A percentile compares a stretch with the other conserved stretches of the same genome.
phyloP scores from a whole-genome alignment of 2,888 invertebrate species.

The Silvanus unidentatus region DNA sequence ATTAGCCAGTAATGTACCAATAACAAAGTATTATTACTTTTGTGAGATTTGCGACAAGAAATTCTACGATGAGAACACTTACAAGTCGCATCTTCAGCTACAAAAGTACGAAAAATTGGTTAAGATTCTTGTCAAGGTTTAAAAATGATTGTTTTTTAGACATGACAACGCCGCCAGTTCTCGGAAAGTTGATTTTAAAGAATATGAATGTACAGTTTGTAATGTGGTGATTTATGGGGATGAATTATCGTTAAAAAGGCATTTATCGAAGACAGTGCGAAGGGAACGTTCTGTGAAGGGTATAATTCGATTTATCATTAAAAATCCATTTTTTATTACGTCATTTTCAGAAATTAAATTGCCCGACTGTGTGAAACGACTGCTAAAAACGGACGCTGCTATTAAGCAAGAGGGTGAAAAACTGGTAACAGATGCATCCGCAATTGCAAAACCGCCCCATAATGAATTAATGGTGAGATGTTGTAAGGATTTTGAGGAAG shows the following conservation, averaged over 20 bases:
- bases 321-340: slow-evolving; percentile 2
- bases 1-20: slow-evolving; percentile 9
- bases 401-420: slow-evolving; percentile 21
- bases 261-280: slow-evolving; percentile 16
- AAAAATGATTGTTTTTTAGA: slow-evolving; percentile 15
- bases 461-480: slow-evolving; percentile 27
- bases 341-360: slow-evolving; percentile 25
- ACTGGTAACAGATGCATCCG: slow-evolving; percentile 29
- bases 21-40: slow-evolving; percentile 27
- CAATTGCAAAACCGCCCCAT: slow-evolving; percentile 23
- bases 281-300: background rate
- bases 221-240: slow-evolving; percentile 37
- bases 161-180: slow-evolving; percentile 26
- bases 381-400: slow-evolving; percentile 25
- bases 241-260: slow-evolving; percentile 31
- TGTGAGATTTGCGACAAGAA: slow-evolving; percentile 35
- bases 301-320: slow-evolving; percentile 1
- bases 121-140: slow-evolving; percentile 11
- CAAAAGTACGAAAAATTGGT: slow-evolving; percentile 16
- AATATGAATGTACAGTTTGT: slow-evolving; percentile 40
- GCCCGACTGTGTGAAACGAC: slow-evolving; percentile 23
- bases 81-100: slow-evolving; percentile 29
- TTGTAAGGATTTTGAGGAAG: slow-evolving; percentile 31
- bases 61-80: slow-evolving; percentile 22
- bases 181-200: slow-evolving; percentile 26